Evolutionary conservation across 2,113 vertebrate species (phyloP).

Genomic region (Solenodon paradoxus): DNA sequence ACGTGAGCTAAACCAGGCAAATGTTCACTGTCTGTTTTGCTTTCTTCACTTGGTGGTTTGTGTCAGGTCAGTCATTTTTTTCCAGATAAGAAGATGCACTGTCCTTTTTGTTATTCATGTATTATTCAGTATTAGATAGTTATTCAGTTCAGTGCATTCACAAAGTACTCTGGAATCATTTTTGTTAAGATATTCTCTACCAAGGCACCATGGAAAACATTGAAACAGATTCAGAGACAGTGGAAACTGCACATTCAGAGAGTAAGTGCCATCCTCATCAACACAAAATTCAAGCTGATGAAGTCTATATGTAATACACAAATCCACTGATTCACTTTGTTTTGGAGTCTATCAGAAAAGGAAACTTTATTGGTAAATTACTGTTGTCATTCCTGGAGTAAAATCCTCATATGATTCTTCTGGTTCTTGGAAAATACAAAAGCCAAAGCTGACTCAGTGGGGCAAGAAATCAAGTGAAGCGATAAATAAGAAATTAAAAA

Average conservation of each 20-base stretch:
- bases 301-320: neutral
- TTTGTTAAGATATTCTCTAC: neutral
- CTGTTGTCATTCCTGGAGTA: conserved; percentile 11
- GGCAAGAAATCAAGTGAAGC: neutral
- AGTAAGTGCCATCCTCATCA: neutral
- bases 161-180: neutral
- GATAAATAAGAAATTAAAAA: conserved; percentile 3
- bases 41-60: neutral
- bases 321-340: neutral
- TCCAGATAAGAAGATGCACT: neutral
- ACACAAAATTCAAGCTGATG: neutral
- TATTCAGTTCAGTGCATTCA: neutral
- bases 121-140: neutral
- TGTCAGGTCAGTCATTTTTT: neutral
- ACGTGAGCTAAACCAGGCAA: neutral
- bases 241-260: neutral
- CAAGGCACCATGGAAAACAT: neutral
- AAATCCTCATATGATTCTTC: neutral
- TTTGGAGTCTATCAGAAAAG: neutral
- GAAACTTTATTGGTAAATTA: neutral
- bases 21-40: neutral
- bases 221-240: neutral
- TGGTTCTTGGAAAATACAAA: conserved; percentile 18
- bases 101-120: neutral
- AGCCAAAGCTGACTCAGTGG: neutral